Evolutionary conservation across 1,140 invertebrate species (phyloP).

Genomic region (Manduca sexta): DNA sequence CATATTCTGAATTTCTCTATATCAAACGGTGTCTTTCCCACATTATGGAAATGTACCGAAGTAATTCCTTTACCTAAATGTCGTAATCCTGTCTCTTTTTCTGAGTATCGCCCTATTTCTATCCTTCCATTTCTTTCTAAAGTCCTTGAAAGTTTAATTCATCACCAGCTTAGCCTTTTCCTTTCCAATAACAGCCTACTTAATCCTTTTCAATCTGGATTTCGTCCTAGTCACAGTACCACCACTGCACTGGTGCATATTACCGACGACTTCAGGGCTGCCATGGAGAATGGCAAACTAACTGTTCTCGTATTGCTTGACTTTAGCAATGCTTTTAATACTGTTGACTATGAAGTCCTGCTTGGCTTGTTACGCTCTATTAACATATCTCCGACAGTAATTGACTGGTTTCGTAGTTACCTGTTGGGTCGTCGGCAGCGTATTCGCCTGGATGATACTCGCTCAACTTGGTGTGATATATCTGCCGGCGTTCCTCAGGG

Average conservation of each 20-base stretch:
- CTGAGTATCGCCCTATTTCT: neutral
- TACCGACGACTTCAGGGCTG: too few species aligned
- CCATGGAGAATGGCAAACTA: neutral
- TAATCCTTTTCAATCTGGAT: neutral
- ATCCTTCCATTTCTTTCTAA: neutral
- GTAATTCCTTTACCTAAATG: slow-evolving; percentile 13
- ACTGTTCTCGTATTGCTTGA: too few species aligned
- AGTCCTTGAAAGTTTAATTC: neutral
- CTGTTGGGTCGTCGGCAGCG: neutral
- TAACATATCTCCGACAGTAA: too few species aligned
- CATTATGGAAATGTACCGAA: slow-evolving; percentile 12
- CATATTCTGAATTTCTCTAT: slow-evolving; percentile 12
- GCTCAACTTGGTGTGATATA: too few species aligned
- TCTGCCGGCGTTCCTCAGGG: too few species aligned
- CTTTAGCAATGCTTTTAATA: too few species aligned
- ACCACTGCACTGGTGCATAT: too few species aligned
- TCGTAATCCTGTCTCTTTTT: slow-evolving; percentile 8
- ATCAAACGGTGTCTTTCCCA: slow-evolving; percentile 7
- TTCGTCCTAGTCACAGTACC: neutral
- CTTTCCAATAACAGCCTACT: neutral
- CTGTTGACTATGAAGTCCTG: neutral
- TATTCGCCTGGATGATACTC: neutral
- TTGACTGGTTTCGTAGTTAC: neutral
- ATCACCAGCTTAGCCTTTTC: too few species aligned
- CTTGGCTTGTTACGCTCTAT: neutral